Conservation (phyloP, 2,888 invertebrate species). For the Ypsolopha sequella region DNA sequence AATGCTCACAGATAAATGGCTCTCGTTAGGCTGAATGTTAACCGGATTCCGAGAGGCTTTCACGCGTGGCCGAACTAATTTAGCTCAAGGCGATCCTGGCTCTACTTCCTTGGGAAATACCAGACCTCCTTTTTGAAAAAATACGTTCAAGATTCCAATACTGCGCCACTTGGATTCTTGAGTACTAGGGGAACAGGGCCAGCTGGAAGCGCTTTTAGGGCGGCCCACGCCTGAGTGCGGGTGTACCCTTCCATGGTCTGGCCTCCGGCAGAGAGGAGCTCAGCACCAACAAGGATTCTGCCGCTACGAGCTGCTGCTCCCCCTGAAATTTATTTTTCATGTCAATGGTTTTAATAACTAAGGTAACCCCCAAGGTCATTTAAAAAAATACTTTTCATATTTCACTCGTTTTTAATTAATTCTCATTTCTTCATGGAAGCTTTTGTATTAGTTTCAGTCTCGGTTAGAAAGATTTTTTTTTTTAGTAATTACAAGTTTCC, state of each 20-base stretch:
- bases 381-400: too few relatives aligned
- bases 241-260: constrained; percentile 85
- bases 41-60: constrained; percentile 18
- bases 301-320: constrained; percentile 92
- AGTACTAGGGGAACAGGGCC: constrained; percentile 80
- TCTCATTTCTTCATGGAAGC: too few relatives aligned
- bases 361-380: too few relatives aligned
- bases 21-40: constrained; percentile 25
- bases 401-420: too few relatives aligned
- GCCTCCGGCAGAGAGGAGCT: constrained; percentile 87
- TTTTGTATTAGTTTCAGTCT: too few relatives aligned
- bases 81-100: constrained; percentile 17
- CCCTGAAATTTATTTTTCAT: constrained; percentile 63
- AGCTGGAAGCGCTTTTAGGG: constrained; percentile 89
- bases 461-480: too few relatives aligned
- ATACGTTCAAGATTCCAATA: constrained; percentile 6
- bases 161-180: constrained; percentile 31
- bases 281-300: constrained; percentile 86
- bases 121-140: background rate
- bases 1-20: constrained; percentile 26
- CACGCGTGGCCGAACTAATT: constrained; percentile 22
- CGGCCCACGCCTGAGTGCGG: constrained; percentile 95
- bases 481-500: too few relatives aligned
- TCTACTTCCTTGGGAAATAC: constrained; percentile 8
- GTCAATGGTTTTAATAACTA: too few relatives aligned